These are phyloP conservation scores for Psilopsiagon aymara DNA, from an alignment of 2,113 vertebrate species.

Conservation along the genomic window DNA sequence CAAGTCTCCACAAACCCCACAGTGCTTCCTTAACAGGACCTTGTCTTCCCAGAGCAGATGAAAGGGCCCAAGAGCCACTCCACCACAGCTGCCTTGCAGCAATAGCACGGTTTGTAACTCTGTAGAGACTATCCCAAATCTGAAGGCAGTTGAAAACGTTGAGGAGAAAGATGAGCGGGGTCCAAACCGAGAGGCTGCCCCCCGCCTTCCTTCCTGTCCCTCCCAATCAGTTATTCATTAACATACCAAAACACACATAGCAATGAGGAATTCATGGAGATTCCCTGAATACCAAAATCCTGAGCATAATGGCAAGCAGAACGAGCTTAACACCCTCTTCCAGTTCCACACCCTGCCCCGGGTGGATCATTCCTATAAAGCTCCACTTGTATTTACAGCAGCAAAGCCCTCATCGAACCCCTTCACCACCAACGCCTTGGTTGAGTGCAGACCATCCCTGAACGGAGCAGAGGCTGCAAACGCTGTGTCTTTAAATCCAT, in stretches of 20 bases:
- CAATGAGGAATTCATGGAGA: conserved; percentile 58
- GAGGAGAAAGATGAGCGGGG: neutral
- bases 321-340: conserved; percentile 21
- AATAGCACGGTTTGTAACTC: neutral
- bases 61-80: neutral
- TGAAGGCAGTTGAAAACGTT: neutral
- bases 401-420: neutral
- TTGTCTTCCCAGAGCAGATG: neutral
- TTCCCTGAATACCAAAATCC: conserved; percentile 64
- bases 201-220: conserved; percentile 32
- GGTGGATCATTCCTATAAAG: conserved; percentile 2
- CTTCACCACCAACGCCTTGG: neutral
- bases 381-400: neutral
- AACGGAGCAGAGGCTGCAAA: conserved; percentile 12
- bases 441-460: neutral
- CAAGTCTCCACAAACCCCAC: rapidly evolving
- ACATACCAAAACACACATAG: conserved; percentile 39
- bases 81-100: neutral
- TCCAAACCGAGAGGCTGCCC: neutral
- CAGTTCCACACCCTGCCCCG: conserved; percentile 48
- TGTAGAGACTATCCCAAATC: neutral
- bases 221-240: conserved; percentile 43
- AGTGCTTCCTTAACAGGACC: neutral
- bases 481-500: conserved; percentile 74
- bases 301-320: conserved; percentile 41